Percentiles rank a stretch among this genome's conserved stretches.
These are phyloP conservation scores for Ochotona princeps DNA, from an alignment of 2,113 vertebrate genomes.

Conservation along the genomic window DNA sequence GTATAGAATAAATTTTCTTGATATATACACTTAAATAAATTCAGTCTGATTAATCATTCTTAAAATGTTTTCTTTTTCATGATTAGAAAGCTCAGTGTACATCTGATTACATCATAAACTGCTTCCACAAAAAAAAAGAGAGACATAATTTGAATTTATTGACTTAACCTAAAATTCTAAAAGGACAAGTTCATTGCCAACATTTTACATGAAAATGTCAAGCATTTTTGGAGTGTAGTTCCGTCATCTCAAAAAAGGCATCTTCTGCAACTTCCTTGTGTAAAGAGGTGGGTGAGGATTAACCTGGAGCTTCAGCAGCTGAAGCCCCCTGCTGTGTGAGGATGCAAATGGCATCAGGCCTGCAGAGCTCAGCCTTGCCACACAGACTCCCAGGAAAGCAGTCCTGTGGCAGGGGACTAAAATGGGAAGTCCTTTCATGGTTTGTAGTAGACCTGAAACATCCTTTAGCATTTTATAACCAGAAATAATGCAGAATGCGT, in stretches of 20 bases:
- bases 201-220: slow-evolving; percentile 77
- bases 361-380: slow-evolving; percentile 67
- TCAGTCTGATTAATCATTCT: slow-evolving; percentile 10
- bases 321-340: slow-evolving; percentile 90
- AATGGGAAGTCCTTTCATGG: slow-evolving; percentile 48
- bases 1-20: background rate
- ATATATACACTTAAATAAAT: background rate
- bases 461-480: slow-evolving; percentile 49
- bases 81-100: slow-evolving; percentile 18
- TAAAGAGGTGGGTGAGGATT: slow-evolving; percentile 78
- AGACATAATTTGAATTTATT: slow-evolving; percentile 51
- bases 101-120: slow-evolving; percentile 6
- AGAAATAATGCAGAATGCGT: slow-evolving; percentile 58
- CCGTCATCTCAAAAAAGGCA: slow-evolving; percentile 71
- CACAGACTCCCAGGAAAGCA: slow-evolving; percentile 48
- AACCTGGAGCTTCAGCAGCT: slow-evolving; percentile 82
- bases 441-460: slow-evolving; percentile 17
- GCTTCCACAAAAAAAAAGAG: background rate
- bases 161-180: slow-evolving; percentile 65
- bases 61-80: background rate
- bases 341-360: slow-evolving; percentile 88
- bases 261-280: slow-evolving; percentile 73
- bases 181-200: slow-evolving; percentile 59
- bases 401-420: slow-evolving; percentile 44
- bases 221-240: slow-evolving; percentile 70